These are phyloP conservation scores for Dryobotodes eremita DNA, from an alignment of 2,888 invertebrate genomes.

Conservation along the genomic window DNA sequence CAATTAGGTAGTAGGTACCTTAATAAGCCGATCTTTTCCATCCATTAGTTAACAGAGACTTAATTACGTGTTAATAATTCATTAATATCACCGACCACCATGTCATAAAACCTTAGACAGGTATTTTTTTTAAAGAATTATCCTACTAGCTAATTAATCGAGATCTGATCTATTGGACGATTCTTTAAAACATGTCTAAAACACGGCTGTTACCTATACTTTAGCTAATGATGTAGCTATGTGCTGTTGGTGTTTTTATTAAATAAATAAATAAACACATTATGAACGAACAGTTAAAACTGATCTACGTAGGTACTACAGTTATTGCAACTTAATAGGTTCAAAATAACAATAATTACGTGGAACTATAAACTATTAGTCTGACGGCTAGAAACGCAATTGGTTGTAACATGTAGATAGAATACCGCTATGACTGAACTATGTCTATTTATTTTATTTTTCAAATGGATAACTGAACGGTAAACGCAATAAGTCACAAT, in stretches of 20 bases:
- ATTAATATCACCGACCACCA: neutral
- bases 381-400: slow-evolving; percentile 31
- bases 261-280: neutral
- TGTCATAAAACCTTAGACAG: too few species aligned
- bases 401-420: slow-evolving; percentile 42
- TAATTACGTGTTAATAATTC: slow-evolving; percentile 4
- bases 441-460: slow-evolving; percentile 76
- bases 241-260: neutral
- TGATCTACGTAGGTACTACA: neutral
- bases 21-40: neutral
- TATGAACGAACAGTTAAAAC: neutral
- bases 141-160: too few species aligned
- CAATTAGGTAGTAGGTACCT: neutral
- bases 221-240: neutral
- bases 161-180: neutral
- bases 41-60: neutral
- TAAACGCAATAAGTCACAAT: slow-evolving; percentile 78
- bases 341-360: slow-evolving; percentile 16
- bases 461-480: slow-evolving; percentile 75
- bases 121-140: neutral
- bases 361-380: neutral
- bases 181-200: neutral
- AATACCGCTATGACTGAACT: slow-evolving; percentile 71
- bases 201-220: too few species aligned
- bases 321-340: neutral